A percentile compares a stretch with the other conserved stretches of the same genome.
phyloP scores from a whole-genome alignment of 2,888 invertebrate genomes.

The Eupsilia transversa region DNA sequence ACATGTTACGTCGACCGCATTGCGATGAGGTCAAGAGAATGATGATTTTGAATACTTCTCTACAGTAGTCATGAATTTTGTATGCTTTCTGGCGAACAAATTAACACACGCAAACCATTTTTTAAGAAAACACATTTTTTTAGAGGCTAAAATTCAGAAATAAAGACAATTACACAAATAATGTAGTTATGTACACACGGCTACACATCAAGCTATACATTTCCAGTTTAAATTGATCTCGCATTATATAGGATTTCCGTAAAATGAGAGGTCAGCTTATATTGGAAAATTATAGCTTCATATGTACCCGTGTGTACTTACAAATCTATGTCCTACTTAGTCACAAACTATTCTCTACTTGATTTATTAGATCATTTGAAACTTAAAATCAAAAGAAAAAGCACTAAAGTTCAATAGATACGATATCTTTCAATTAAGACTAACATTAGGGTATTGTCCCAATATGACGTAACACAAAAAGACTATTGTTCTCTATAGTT shows the following conservation, averaged over 20 bases:
- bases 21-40: background rate
- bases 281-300: no score
- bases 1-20: background rate
- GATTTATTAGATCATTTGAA: background rate
- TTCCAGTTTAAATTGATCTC: no score
- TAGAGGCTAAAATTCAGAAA: background rate
- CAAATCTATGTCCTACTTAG: no score
- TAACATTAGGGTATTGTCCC: slow-evolving; percentile 8
- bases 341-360: background rate
- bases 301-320: no score
- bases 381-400: background rate
- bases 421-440: slow-evolving; percentile 28
- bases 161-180: background rate
- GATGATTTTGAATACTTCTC: background rate
- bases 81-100: background rate
- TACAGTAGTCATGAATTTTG: no score
- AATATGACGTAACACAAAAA: slow-evolving; percentile 15
- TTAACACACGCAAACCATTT: background rate
- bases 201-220: no score
- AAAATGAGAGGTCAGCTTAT: no score
- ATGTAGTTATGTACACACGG: no score
- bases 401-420: background rate
- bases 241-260: no score
- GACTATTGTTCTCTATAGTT: slow-evolving; percentile 41
- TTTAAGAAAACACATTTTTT: background rate